Evolutionary conservation across 2,797 vertebrate genomes (phyloP), one percentile per base, ranked within the genome.

Genomic region (Myotis findleyi): DNA sequence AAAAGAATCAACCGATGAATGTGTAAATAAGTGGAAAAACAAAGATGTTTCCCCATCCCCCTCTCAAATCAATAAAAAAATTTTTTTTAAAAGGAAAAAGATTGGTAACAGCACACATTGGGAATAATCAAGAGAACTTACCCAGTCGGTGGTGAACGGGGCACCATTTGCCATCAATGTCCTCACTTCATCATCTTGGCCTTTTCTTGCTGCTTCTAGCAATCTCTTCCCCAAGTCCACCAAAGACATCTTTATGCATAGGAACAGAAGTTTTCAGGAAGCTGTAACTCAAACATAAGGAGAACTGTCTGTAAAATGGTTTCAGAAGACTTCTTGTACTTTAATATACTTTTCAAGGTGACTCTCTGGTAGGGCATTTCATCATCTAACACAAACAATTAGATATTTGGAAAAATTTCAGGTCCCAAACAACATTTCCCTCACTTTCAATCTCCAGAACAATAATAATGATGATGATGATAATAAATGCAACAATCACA

Each of bases 131-230:
- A 73, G 69, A 81, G 53, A 59, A 92, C 98, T 73, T 97, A 99
- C 99, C 99, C 99, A 99, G 98, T 99, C 99, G 0, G 99, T 99
- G 91, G 99, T 99, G 98, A 99, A 99, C 0, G 99, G 99, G 0
- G 99, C 99, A 0, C 99, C 99, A 0, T 99, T 99, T 12, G 99
- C 99, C 99, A 99, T 99, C 97, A 99, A 96, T 27, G 98, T 99
- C 27, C 99, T 96, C 95, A 99, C 99, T 97, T 99, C 99, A 12
- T 99, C 99, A 83, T 99, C 99, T 94, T 99, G 99, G 72, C 99
- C 99, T 96, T 99, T 99, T 30, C 99, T 98, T 55, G 99, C 99
- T 0, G 99, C 99, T 95, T 99, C 99, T 80, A 99, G 98, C 97
- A 99, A 97, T 95, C 99, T 98, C 98, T 99, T 99, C 95, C 99